Percentiles rank a stretch among this genome's conserved stretches.
Evolutionary conservation across 2,888 invertebrate species (phyloP).

Genomic region (Dione juno): DNA sequence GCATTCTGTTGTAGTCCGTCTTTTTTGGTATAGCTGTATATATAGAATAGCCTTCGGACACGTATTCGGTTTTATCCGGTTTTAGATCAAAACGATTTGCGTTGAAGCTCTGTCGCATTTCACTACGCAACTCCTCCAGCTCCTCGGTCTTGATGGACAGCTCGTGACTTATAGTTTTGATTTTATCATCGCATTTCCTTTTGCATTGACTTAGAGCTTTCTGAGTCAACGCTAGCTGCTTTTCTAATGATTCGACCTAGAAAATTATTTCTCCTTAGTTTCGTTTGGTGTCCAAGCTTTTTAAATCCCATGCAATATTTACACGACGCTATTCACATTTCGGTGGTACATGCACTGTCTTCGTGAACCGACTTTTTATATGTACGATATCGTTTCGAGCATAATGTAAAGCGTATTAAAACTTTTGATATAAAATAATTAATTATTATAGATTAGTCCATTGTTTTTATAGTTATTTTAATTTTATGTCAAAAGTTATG

Average conservation of each 20-base stretch:
- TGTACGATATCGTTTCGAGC: conserved; percentile 52
- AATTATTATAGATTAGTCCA: background rate
- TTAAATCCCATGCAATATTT: conserved; percentile 65
- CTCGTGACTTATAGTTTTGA: conserved; percentile 84
- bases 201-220: conserved; percentile 81
- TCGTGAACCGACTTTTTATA: conserved; percentile 56
- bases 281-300: conserved; percentile 44
- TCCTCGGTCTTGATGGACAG: conserved; percentile 82
- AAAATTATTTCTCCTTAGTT: conserved; percentile 78
- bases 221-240: conserved; percentile 81
- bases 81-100: conserved; percentile 74
- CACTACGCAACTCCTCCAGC: conserved; percentile 75
- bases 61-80: conserved; percentile 76
- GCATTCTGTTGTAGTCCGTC: conserved; percentile 76
- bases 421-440: conserved; percentile 51
- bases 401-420: conserved; percentile 51
- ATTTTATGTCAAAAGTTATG: conserved; percentile 36
- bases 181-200: conserved; percentile 81
- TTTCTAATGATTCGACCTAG: conserved; percentile 83
- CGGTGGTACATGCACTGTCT: conserved; percentile 63
- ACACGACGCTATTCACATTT: conserved; percentile 56
- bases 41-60: conserved; percentile 77
- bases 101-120: conserved; percentile 74
- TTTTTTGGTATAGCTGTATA: conserved; percentile 79
- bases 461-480: conserved; percentile 13